phyloP scores from a whole-genome alignment of 2,888 invertebrate genomes.

The Latrodectus elegans region DNA sequence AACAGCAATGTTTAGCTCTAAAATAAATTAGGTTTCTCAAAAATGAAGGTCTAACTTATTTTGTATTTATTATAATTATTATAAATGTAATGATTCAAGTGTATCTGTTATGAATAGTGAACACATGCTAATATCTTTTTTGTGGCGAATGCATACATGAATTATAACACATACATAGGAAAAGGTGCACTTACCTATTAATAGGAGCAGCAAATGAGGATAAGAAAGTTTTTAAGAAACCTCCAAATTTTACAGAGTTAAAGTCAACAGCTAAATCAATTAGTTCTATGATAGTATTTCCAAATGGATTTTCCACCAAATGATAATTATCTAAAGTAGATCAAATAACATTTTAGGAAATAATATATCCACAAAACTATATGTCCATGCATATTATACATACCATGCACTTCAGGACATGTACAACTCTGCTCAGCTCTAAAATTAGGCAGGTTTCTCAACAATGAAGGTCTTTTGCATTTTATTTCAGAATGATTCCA shows the following conservation, averaged over 20 bases:
- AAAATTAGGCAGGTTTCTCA: slow-evolving; percentile 29
- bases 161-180: not conserved
- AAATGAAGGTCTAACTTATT: not conserved
- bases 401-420: slow-evolving; percentile 28
- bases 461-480: slow-evolving; percentile 26
- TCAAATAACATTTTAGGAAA: not conserved
- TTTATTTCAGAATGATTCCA: not conserved
- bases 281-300: slow-evolving; percentile 43
- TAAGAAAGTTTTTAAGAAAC: slow-evolving; percentile 24
- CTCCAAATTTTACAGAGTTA: slow-evolving; percentile 23
- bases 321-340: slow-evolving; percentile 30
- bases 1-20: too few relatives aligned
- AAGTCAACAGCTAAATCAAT: slow-evolving; percentile 37
- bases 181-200: slow-evolving; percentile 32
- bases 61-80: not conserved
- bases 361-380: not conserved
- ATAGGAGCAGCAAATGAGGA: slow-evolving; percentile 37
- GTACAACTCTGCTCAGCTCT: slow-evolving; percentile 39
- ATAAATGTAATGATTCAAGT: not conserved
- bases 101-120: not conserved
- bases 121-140: not conserved
- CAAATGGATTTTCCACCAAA: slow-evolving; percentile 49
- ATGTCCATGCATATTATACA: not conserved
- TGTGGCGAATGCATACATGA: too few relatives aligned
- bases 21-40: too few relatives aligned